phyloP scores from a whole-genome alignment of 2,113 vertebrate species.

The Oryzias woworae region DNA sequence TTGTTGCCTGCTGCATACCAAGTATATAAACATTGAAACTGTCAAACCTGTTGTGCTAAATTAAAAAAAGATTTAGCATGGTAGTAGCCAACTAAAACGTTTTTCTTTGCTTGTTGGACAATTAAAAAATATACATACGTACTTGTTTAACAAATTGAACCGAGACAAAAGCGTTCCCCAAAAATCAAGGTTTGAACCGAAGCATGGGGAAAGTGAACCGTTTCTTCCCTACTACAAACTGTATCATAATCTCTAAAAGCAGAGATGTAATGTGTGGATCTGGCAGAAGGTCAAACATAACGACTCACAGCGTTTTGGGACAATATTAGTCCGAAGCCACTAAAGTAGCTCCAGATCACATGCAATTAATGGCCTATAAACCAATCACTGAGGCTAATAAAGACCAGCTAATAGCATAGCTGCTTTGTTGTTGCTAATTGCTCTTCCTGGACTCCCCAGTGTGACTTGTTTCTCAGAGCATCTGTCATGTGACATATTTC shows the following conservation, averaged over 20 bases:
- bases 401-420: constrained; percentile 71
- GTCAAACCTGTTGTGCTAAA: too few species aligned
- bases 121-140: too few species aligned
- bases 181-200: too few species aligned
- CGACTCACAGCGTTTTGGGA: constrained; percentile 11
- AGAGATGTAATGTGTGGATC: background rate
- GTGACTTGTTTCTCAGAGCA: constrained; percentile 60
- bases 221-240: background rate
- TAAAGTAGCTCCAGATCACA: constrained; percentile 52
- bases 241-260: background rate
- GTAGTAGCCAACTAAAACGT: too few species aligned
- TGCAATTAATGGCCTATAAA: constrained; percentile 68
- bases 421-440: constrained; percentile 75
- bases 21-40: too few species aligned
- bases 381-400: constrained; percentile 75
- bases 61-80: too few species aligned
- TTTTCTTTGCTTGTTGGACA: too few species aligned
- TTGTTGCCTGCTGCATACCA: too few species aligned
- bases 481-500: constrained; percentile 66
- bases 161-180: too few species aligned
- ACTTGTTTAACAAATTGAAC: too few species aligned
- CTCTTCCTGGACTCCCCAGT: constrained; percentile 63
- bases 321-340: constrained; percentile 41
- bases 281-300: constrained; percentile 19
- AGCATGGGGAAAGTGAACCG: too few species aligned